Evolutionary conservation across 2,113 vertebrate genomes (phyloP).

Genomic region (Ifrita kowaldi): DNA sequence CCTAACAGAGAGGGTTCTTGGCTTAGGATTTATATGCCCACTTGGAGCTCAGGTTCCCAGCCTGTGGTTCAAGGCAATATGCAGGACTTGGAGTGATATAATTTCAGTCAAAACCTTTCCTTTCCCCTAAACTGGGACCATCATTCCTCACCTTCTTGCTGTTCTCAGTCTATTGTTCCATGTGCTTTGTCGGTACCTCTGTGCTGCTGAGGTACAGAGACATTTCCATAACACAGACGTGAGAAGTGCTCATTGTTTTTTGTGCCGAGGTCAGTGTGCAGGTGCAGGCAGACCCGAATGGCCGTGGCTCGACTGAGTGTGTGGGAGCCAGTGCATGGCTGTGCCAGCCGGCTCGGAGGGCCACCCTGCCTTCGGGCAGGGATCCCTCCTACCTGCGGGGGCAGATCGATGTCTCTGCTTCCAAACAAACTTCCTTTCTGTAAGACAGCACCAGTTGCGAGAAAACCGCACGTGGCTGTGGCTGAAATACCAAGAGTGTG

Average conservation of each 20-base stretch:
- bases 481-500: slow-evolving; percentile 14
- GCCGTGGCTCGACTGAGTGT: rapidly evolving
- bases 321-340: rapidly evolving
- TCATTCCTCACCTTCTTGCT: background rate
- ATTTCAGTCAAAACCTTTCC: background rate
- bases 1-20: background rate
- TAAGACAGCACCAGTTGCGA: background rate
- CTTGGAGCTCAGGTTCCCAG: background rate
- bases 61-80: background rate
- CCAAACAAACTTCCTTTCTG: background rate
- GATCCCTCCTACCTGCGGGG: background rate
- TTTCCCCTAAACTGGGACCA: rapidly evolving
- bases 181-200: background rate
- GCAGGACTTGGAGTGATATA: rapidly evolving
- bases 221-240: rapidly evolving
- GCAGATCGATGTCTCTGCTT: background rate
- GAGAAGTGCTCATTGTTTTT: background rate
- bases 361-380: background rate
- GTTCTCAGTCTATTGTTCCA: background rate
- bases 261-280: background rate
- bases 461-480: background rate
- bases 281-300: background rate
- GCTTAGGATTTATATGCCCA: background rate
- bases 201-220: background rate
- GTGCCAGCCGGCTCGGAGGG: background rate